Base-by-base conservation (phyloP, 1,140 invertebrate species). In the Drosophila novamexicana region DNA sequence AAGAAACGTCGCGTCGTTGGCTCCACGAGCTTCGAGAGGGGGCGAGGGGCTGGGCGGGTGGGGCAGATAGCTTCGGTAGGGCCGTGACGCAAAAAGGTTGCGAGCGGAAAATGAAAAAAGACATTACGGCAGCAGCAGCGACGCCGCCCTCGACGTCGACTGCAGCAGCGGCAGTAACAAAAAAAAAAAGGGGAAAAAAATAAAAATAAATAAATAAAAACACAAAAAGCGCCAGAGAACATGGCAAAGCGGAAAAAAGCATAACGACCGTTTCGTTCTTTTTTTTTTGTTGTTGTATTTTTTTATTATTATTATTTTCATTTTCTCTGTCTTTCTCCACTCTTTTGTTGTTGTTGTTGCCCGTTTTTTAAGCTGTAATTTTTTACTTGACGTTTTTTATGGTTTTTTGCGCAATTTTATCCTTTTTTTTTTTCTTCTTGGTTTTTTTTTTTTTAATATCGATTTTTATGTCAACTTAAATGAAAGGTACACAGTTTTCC, bases 381-480 rank as follows among this genome's bases (percentile, higher is more conserved):
- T 86, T 86, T 83, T 85, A 88, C 83, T 89, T 83, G 72, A 73
- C 79, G 73, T 78, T 88, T 89, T 88, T 84, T 81, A 89, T 85
- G 85, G 57, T 80, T 82, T 66, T 81, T 77, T 77, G 39, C 54
- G 63, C 73, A 81, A 71, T 81, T 81, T 88, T 86, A 82, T 86
- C 79, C 79, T 88, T 86, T 81, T 80, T 75, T 75, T 79, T 52
- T 52, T 79, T 79, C 22, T 81, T 84, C 73, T 84, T 74, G 68
- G 80, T 84, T 79, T 78, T 73, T 75, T 84, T 81, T 81, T 69
- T 29, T 29, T 18, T 1, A 86, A 88, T 88, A 88, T 88, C 79
- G 84, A 86, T 89, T 89, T 89, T 89, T 80, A 89, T 89, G 84
- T 89, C 84, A 90, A 85, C 81, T 84, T 89, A 89, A 89, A 89